Base-by-base conservation (phyloP, 1,140 invertebrate genomes). In the Dendrolimus kikuchii region DNA sequence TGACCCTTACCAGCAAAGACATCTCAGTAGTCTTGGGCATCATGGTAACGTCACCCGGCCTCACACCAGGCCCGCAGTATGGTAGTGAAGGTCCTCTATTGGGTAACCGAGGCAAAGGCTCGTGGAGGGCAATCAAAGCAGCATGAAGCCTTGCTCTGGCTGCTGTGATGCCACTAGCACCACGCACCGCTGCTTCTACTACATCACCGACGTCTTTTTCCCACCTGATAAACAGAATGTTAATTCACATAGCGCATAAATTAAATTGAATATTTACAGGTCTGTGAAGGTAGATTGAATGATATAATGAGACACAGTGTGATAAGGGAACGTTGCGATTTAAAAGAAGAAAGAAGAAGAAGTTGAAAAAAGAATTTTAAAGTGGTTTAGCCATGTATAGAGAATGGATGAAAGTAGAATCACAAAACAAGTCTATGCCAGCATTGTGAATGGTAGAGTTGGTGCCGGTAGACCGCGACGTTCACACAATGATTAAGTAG, bases 11-110 rank as follows among this genome's bases (percentile, higher is more conserved):
- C 76, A 83, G 46, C 23, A 83, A 59, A 5, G 82, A 86, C 74
- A 81, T 82, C 41, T 80, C 75, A 2, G 77, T 74, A 36, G 63
- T 74, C 57, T 86, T 86, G 5, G 82, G 73, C 71, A 81, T 79
- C 82, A 83, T 86, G 40, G 82, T 83, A 64, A 86, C 80, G 46
- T 86, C 82, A n/a, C 82, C 82, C 5, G 81, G 81, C 4, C 80
- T 49, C 5, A 86, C 80, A 2, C 82, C 82, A 23, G 81, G 81
- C 2, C 81, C 81, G 52, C 77, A 78, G 66, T 82, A 85, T 0
- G 79, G 81, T 38, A 82, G 62, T 10, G 76, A 65, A 5, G 79
- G 74, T 0, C 71, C 74, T 1, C 74, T 55, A 51, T 72, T 71
- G 5, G 68, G 74, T 6, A 71, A 37, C 4, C 57, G 53, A 0